phyloP scores from a whole-genome alignment of 2,888 invertebrate genomes.

The Drosophila ezoana region DNA sequence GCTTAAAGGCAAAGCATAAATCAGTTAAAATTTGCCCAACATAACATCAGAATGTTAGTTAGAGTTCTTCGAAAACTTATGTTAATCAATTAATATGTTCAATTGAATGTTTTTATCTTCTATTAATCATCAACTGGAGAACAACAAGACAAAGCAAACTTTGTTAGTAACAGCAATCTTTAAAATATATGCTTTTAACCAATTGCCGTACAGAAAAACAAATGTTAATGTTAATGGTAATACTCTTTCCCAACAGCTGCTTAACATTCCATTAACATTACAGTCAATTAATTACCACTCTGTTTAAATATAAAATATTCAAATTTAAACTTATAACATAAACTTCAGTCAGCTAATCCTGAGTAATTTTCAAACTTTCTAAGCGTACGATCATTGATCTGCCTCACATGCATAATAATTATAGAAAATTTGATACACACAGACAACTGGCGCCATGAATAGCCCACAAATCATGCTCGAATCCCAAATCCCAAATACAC shows the following conservation, averaged over 20 bases:
- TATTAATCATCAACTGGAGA: no score
- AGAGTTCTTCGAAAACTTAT: no score
- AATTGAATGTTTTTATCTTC: no score
- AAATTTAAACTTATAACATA: no score
- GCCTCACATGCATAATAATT: conserved; percentile 32
- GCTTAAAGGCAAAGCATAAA: background rate
- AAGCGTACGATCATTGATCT: conserved; percentile 7
- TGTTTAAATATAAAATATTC: no score
- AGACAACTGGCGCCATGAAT: conserved; percentile 55
- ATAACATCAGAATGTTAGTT: background rate
- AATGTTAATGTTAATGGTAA: background rate
- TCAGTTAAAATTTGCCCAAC: background rate
- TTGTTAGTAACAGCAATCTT: no score
- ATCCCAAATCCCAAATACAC: conserved; percentile 8
- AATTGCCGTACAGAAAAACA: background rate
- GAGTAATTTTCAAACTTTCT: conserved; percentile 11
- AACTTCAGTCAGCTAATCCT: background rate
- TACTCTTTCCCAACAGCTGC: background rate
- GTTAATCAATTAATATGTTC: no score
- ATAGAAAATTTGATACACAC: conserved; percentile 36
- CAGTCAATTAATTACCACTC: background rate
- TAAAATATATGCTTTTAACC: no score
- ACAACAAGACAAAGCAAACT: no score
- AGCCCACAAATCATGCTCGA: conserved; percentile 48
- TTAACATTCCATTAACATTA: background rate